Evolutionary conservation across 2,113 vertebrate genomes (phyloP).

Genomic region (Cairina moschata): DNA sequence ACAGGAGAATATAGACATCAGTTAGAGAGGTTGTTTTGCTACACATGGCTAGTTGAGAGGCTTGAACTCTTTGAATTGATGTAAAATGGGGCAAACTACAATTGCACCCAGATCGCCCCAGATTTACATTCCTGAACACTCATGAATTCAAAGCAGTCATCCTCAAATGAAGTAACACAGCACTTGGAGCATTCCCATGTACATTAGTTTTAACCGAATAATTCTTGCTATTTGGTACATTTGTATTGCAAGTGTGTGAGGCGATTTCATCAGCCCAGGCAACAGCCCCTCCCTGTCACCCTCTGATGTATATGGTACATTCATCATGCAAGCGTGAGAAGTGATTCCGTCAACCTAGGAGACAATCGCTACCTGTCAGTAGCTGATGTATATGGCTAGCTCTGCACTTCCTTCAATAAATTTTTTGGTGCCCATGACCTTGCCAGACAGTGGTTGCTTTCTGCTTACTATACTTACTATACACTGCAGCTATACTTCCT

Average conservation of each 20-base stretch:
- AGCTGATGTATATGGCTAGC: not conserved
- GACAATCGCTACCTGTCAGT: not conserved
- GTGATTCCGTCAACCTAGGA: not conserved
- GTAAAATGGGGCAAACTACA: not conserved
- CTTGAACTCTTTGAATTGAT: not conserved
- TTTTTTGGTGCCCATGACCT: not conserved
- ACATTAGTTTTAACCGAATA: not conserved
- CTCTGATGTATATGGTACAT: not conserved
- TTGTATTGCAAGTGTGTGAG: not conserved
- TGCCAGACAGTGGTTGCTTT: not conserved
- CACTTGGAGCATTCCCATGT: not conserved
- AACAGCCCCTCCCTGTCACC: not conserved
- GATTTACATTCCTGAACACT: not conserved
- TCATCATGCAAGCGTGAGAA: not conserved
- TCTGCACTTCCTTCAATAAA: not conserved
- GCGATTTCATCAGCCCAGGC: not conserved
- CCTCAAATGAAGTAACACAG: not conserved
- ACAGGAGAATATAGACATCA: not conserved
- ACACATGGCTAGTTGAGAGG: not conserved
- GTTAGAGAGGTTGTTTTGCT: rapidly evolving
- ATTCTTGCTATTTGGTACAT: not conserved
- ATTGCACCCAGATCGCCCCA: not conserved
- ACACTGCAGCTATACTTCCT: not conserved
- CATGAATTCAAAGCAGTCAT: not conserved
- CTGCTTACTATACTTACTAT: too few relatives aligned